Evolutionary conservation across 2,888 invertebrate species (phyloP), one percentile per base, ranked within the genome.

Genomic region (Beris morrisii): DNA sequence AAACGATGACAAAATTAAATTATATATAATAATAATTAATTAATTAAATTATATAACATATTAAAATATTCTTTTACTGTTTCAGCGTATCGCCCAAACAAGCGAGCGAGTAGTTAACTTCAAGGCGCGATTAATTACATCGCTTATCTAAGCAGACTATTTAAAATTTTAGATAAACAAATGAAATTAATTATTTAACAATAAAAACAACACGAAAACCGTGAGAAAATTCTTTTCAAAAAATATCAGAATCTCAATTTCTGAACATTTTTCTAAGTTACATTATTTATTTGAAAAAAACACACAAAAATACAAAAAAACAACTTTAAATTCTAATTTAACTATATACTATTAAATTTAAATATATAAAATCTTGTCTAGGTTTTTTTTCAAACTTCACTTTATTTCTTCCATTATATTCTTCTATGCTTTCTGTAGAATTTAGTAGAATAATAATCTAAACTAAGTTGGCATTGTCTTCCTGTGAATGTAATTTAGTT

Each of bases 51-150:
- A 15, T 2, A n/a, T n/a, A n/a, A n/a, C n/a, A n/a, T n/a, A 13
- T 48, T 48, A 48, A 15, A 22, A 22, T 68, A 30, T 38, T 61
- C 55, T 55, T 57, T 45, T 67, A 74, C 71, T 70, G 73, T 82
- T 81, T 64, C 81, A 89, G 89, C 88, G 89, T 75, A 85, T 93
- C 81, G 93, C 93, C 68, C 92, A 92, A 82, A 93, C 93, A 79
- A 93, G 93, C 79, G 93, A 93, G 83, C 88, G 91, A 82, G 89
- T 93, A 84, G 93, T 93, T 78, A 93, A 93, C 89, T 93, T 92
- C 88, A 93, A 93, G 85, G 93, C 93, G 80, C 88, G 92, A 84
- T 85, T 93, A 77, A 91, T 93, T 82, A 93, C 93, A 76, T 91
- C 93, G 74, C 89, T 93, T 82, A 93, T 93, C 83, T 93, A 92